Conservation (phyloP, 2,797 vertebrate genomes). For the Podarcis lilfordi region DNA sequence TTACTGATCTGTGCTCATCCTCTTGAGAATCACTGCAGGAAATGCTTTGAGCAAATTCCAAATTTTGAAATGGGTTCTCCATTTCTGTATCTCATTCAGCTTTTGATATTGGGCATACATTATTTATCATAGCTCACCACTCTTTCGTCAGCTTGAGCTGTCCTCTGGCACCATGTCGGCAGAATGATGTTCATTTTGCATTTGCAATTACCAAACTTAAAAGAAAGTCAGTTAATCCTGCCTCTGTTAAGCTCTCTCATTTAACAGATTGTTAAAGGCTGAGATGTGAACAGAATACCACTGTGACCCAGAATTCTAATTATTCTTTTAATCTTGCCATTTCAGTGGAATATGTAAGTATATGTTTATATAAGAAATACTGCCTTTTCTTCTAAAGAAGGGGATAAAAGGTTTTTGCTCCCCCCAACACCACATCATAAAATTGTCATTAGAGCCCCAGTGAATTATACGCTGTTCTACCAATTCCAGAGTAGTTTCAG, state of each 20-base stretch:
- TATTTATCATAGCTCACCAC: constrained; percentile 78
- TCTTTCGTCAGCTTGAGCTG: constrained; percentile 68
- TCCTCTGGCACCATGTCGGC: constrained; percentile 71
- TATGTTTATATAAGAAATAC: constrained; percentile 54
- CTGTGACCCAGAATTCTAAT: constrained; percentile 58
- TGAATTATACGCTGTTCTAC: constrained; percentile 22
- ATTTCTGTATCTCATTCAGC: constrained; percentile 75
- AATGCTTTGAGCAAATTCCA: constrained; percentile 72
- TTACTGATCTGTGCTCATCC: constrained; percentile 71
- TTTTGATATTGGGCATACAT: constrained; percentile 82
- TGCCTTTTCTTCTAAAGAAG: constrained; percentile 26
- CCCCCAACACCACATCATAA: constrained; percentile 13
- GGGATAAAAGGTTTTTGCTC: constrained; percentile 40
- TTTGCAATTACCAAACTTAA: constrained; percentile 71
- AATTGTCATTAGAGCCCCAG: constrained; percentile 34
- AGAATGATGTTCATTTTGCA: constrained; percentile 70
- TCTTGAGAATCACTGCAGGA: constrained; percentile 75
- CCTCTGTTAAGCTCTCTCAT: constrained; percentile 52
- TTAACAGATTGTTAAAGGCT: constrained; percentile 65
- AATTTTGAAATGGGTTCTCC: constrained; percentile 73
- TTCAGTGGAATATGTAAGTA: constrained; percentile 47
- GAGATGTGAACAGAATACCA: constrained; percentile 52
- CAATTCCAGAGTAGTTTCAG: constrained; percentile 27
- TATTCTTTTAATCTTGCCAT: constrained; percentile 47
- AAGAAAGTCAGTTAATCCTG: constrained; percentile 68